Base-by-base conservation (phyloP, 2,888 invertebrate species). In the Limnephilus lunatus region DNA sequence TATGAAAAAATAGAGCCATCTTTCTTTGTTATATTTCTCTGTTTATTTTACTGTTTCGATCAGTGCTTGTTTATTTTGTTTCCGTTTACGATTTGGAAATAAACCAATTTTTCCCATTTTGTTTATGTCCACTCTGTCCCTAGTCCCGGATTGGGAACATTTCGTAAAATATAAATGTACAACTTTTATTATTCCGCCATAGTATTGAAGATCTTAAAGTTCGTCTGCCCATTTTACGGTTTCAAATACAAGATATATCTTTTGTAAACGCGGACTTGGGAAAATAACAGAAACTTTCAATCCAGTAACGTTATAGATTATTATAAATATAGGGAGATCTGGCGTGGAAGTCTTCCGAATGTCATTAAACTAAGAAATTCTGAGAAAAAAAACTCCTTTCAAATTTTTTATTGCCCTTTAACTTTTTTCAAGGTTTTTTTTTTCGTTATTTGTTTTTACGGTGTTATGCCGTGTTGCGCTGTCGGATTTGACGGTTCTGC, bases 41-140 rank as follows among this genome's bases (percentile, higher is more conserved):
- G 68, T 25, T 25, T 68, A 68, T 68, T 68, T 68, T 68, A 83
- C 32, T 35, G 32, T 83, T 83, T 83, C 35, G 83, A 83, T 83
- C 35, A 83, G 35, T 25, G 25, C 35, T 68, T 68, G 68, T 68
- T 68, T 68, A 39, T 83, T 83, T 83, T 83, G 35, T 83, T 83
- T n/a, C 83, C 35, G 83, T 83, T 83, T 83, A 83, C 83, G 83
- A 83, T 32, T 83, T 83, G 83, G 83, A 35, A 83, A 83, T 83
- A 83, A 83, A 83, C 83, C 83, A 39, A 25, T 83, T 83, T 83
- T 83, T 35, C 83, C 83, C 31, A 32, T 83, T 83, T 83, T 83
- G 35, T 83, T 83, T 83, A 83, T 19, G 35, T 39, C 35, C 35
- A 32, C 35, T 83, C 35, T 83, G 35, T 83, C 32, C 83, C 32